Conservation (phyloP, 2,797 vertebrate species). For the Hyperoplus immaculatus region DNA sequence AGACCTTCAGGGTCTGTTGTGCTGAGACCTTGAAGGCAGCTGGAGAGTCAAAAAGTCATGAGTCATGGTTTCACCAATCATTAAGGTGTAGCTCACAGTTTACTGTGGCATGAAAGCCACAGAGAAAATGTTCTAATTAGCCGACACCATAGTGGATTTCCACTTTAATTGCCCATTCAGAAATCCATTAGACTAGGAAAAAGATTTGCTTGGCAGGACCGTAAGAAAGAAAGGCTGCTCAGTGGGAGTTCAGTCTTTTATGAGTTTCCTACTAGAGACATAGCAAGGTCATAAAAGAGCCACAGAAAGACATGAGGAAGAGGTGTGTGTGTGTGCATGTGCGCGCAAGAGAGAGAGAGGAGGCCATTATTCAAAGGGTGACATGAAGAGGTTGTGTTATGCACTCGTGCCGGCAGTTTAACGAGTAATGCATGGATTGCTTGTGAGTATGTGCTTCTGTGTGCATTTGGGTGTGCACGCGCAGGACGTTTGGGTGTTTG, state of each 20-base stretch:
- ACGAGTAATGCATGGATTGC: conserved; percentile 36
- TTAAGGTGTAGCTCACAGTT: conserved; percentile 3
- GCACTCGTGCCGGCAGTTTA: conserved; percentile 38
- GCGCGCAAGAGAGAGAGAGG: neutral
- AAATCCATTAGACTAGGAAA: conserved; percentile 23
- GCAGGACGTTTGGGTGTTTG: neutral
- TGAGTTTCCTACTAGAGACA: conserved; percentile 45
- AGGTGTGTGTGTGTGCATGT: conserved; percentile 1
- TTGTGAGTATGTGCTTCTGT: neutral
- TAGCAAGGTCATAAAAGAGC: conserved; percentile 57
- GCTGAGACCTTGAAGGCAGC: conserved; percentile 32
- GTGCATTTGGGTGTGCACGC: neutral
- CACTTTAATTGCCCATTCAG: conserved; percentile 36
- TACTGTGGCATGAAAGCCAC: neutral
- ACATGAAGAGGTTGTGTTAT: conserved; percentile 34
- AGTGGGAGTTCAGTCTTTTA: conserved; percentile 56
- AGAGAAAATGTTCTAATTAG: conserved; percentile 20
- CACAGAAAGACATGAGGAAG: conserved; percentile 20
- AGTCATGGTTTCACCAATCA: conserved; percentile 7
- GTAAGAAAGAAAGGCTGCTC: conserved; percentile 34
- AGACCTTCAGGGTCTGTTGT: conserved; percentile 39
- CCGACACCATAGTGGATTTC: neutral
- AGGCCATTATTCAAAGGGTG: conserved; percentile 47
- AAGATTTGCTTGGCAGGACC: conserved; percentile 1
- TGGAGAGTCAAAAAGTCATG: neutral